phyloP scores from a whole-genome alignment of 2,888 invertebrate genomes.

The Eutolmus rufibarbis region DNA sequence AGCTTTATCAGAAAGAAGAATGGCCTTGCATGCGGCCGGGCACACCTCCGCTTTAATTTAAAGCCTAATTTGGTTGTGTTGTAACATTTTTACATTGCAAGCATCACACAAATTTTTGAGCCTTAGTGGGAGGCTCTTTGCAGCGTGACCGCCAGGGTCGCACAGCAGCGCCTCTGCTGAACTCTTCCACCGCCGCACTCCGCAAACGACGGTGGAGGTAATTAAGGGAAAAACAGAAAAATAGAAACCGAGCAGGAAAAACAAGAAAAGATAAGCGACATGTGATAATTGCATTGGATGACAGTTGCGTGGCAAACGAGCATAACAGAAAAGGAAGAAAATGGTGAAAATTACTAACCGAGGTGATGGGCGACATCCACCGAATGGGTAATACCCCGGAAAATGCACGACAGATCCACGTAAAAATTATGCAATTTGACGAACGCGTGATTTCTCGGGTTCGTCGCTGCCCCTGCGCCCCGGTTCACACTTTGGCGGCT shows the following conservation, averaged over 20 bases:
- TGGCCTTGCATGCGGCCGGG: not conserved
- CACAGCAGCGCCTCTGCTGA: not conserved
- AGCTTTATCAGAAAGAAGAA: not conserved
- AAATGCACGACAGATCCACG: constrained; percentile 32
- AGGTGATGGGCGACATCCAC: not conserved
- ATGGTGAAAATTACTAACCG: constrained; percentile 8
- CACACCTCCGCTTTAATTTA: not conserved
- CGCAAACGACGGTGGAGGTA: not conserved
- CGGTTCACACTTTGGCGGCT: constrained; percentile 10
- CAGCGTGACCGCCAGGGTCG: not conserved
- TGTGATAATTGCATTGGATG: constrained; percentile 37
- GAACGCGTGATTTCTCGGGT: constrained; percentile 12
- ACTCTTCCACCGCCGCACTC: not conserved
- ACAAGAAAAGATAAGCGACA: constrained; percentile 29
- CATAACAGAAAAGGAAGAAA: constrained; percentile 9
- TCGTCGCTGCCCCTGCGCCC: not conserved
- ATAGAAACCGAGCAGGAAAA: not conserved
- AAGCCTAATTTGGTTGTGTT: not conserved
- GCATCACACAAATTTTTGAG: not conserved
- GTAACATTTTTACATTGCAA: not conserved
- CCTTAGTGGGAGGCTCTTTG: not conserved
- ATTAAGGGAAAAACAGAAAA: not conserved
- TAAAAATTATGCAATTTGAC: constrained; percentile 23
- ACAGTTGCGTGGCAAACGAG: not conserved
- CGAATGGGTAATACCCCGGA: constrained; percentile 21